A percentile compares a stretch with the other conserved stretches of the same genome.
These are phyloP conservation scores for Chloroclysta siterata DNA, from an alignment of 2,888 invertebrate genomes.

Conservation along the genomic window DNA sequence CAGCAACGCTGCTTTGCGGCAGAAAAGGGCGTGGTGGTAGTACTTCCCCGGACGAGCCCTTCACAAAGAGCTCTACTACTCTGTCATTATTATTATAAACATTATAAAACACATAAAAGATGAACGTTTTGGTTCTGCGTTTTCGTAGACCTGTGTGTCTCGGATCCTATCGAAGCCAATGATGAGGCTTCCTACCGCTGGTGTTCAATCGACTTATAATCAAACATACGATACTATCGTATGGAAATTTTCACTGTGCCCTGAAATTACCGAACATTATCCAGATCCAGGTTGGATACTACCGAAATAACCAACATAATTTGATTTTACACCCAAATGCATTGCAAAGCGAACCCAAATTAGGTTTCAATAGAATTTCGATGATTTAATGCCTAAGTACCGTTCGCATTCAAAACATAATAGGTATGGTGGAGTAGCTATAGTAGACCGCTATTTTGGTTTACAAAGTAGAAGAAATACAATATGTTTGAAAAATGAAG, in stretches of 20 bases:
- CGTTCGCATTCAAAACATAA: constrained; percentile 15
- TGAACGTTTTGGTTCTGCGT: background rate
- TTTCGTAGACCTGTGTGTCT: constrained; percentile 43
- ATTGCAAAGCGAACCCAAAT: constrained; percentile 32
- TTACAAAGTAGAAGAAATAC: background rate
- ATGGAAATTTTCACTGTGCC: constrained; percentile 33
- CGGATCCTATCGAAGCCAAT: constrained; percentile 55
- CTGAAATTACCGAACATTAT: constrained; percentile 37
- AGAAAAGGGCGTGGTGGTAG: no score
- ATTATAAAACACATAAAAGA: no score
- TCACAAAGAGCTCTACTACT: no score
- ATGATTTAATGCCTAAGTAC: constrained; percentile 28
- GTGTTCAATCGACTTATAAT: constrained; percentile 72
- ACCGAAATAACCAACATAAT: constrained; percentile 30
- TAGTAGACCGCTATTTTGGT: background rate
- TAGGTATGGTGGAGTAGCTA: background rate
- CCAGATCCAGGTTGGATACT: constrained; percentile 27
- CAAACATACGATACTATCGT: constrained; percentile 70
- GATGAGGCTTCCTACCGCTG: constrained; percentile 62
- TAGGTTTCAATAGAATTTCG: constrained; percentile 34
- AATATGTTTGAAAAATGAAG: no score
- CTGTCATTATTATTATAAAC: no score
- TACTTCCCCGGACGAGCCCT: no score
- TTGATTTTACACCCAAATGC: constrained; percentile 33
- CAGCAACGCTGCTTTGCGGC: no score